A percentile compares a stretch with the other conserved stretches of the same genome.
Conservation (phyloP, 2,888 invertebrate species). For the Ochropleura plecta region DNA sequence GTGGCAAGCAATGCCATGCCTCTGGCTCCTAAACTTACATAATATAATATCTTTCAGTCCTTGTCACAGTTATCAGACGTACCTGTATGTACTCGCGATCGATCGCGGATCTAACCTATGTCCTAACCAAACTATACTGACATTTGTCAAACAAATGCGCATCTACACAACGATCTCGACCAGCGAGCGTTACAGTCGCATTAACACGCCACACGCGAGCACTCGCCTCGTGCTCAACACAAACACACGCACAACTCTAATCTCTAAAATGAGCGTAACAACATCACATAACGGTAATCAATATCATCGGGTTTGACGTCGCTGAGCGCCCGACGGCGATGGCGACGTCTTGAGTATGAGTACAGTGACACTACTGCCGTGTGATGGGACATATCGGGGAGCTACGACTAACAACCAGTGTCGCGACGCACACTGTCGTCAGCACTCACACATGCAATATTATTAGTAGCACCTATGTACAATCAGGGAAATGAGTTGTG, state of each 20-base stretch:
- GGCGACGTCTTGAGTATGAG: constrained; percentile 36
- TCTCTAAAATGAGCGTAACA: constrained; percentile 69
- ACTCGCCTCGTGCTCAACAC: constrained; percentile 19
- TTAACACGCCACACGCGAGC: not conserved
- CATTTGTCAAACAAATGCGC: constrained; percentile 37
- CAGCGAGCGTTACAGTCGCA: constrained; percentile 57
- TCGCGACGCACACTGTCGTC: not conserved
- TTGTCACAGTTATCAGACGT: constrained; percentile 45
- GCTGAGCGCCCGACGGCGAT: constrained; percentile 4
- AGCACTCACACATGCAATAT: not conserved
- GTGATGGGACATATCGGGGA: not conserved
- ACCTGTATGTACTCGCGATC: constrained; percentile 42
- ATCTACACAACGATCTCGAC: constrained; percentile 57
- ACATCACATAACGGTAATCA: constrained; percentile 63
- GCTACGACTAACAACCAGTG: constrained; percentile 1
- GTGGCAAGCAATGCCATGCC: constrained; percentile 30
- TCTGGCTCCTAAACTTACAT: constrained; percentile 38
- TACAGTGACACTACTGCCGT: constrained; percentile 11
- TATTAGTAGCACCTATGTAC: not conserved
- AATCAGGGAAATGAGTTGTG: not conserved
- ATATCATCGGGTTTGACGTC: constrained; percentile 55
- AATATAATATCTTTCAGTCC: constrained; percentile 57
- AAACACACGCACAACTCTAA: constrained; percentile 38
- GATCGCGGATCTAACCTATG: constrained; percentile 22
- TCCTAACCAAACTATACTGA: constrained; percentile 37